A percentile compares a stretch with the other conserved stretches of the same genome.
These are phyloP conservation scores for Vulpes ferrilata DNA, from an alignment of 2,113 vertebrate species.

Conservation along the genomic window DNA sequence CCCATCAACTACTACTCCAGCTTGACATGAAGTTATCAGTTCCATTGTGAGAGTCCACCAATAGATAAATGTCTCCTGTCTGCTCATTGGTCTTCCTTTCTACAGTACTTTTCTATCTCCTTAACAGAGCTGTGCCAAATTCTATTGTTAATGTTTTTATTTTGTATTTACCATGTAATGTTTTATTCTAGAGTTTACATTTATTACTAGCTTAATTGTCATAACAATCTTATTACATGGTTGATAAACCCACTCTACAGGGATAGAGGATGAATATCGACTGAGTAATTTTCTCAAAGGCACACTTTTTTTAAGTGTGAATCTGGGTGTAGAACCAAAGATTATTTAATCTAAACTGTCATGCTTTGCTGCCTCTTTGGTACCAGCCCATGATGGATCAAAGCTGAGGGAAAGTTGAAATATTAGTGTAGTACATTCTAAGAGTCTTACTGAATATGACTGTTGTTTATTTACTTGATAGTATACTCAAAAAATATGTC, in stretches of 20 bases:
- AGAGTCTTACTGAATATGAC: neutral
- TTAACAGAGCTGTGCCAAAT: neutral
- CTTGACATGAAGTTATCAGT: neutral
- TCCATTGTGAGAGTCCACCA: neutral
- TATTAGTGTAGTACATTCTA: neutral
- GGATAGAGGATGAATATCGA: neutral
- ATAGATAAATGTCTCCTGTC: neutral
- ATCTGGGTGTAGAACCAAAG: neutral
- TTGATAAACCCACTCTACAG: neutral
- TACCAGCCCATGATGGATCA: neutral
- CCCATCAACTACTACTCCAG: neutral
- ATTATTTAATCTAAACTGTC: neutral
- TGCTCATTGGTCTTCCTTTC: conserved; percentile 33
- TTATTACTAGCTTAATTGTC: neutral
- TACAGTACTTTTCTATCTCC: neutral
- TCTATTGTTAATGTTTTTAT: neutral
- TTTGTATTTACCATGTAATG: neutral
- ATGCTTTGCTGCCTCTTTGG: neutral
- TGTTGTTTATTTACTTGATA: neutral
- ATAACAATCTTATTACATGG: neutral
- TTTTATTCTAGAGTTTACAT: neutral
- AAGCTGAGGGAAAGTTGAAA: neutral
- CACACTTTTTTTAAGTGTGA: neutral
- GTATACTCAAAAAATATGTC: neutral
- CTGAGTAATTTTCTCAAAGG: neutral